A percentile compares a stretch with the other conserved stretches of the same genome.
These are phyloP conservation scores for Cerceris ruficornis DNA, from an alignment of 2,888 invertebrate species.

Conservation along the genomic window DNA sequence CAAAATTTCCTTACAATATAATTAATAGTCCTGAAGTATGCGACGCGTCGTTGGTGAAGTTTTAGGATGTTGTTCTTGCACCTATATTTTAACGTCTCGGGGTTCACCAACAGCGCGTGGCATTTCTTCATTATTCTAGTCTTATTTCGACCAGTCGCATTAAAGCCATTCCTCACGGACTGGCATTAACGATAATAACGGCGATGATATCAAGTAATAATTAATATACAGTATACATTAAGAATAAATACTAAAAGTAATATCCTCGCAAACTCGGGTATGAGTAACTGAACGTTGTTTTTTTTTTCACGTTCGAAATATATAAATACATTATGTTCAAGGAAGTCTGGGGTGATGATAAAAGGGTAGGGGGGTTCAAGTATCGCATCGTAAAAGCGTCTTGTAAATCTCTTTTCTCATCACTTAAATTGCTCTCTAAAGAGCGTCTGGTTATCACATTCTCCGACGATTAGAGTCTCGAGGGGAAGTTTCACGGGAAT, in stretches of 20 bases:
- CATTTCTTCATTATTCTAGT: conserved; percentile 66
- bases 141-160: conserved; percentile 48
- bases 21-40: conserved; percentile 65
- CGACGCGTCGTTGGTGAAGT: conserved; percentile 72
- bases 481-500: conserved; percentile 7
- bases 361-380: conserved; percentile 5
- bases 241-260: conserved; percentile 69
- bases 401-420: conserved; percentile 34
- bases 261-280: conserved; percentile 62
- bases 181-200: conserved; percentile 53
- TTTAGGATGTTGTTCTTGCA: conserved; percentile 68
- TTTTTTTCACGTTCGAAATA: conserved; percentile 48
- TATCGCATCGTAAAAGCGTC: conserved; percentile 25
- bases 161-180: conserved; percentile 29
- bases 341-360: background rate
- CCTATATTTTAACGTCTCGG: conserved; percentile 81
- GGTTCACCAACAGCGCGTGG: conserved; percentile 71
- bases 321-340: conserved; percentile 50
- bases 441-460: conserved; percentile 65
- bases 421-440: conserved; percentile 47
- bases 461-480: conserved; percentile 48
- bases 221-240: conserved; percentile 63
- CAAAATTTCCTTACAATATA: conserved; percentile 63
- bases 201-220: conserved; percentile 58
- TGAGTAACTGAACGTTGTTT: conserved; percentile 59